Conservation (phyloP, 2,113 vertebrate genomes). For the Okapia johnstoni region DNA sequence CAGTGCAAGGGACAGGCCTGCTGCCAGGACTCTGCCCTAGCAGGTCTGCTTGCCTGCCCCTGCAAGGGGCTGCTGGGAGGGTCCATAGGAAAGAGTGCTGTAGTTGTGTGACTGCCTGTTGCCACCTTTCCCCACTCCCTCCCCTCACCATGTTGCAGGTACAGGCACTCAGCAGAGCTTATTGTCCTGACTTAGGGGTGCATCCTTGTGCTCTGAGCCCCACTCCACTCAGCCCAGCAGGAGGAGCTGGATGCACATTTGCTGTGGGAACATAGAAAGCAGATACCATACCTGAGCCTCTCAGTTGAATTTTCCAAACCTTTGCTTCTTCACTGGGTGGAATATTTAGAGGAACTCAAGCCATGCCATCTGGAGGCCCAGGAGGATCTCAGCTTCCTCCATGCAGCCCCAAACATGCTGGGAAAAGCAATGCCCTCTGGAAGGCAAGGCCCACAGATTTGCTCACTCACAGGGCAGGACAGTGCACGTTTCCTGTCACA, state of each 20-base stretch:
- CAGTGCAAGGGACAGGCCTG: neutral
- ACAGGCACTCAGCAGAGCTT: neutral
- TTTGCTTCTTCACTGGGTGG: neutral
- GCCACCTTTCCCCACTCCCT: no score
- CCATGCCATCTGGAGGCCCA: accelerated
- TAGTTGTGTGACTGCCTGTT: neutral
- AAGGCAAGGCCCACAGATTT: neutral
- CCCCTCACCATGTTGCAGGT: accelerated
- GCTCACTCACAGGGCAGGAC: neutral
- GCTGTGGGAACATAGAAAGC: neutral
- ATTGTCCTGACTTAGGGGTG: accelerated
- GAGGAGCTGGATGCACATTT: accelerated
- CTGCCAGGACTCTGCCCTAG: neutral
- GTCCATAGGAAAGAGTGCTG: neutral
- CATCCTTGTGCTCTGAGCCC: accelerated
- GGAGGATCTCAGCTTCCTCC: neutral
- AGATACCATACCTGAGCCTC: neutral
- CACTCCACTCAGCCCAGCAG: accelerated
- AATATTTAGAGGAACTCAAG: neutral
- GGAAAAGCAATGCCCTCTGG: neutral
- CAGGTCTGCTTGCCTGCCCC: neutral
- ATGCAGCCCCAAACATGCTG: neutral
- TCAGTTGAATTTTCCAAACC: neutral
- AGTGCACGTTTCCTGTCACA: neutral
- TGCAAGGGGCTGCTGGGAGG: neutral